These are phyloP conservation scores for Cyanoliseus patagonus DNA, from an alignment of 2,113 vertebrate species.

Conservation along the genomic window DNA sequence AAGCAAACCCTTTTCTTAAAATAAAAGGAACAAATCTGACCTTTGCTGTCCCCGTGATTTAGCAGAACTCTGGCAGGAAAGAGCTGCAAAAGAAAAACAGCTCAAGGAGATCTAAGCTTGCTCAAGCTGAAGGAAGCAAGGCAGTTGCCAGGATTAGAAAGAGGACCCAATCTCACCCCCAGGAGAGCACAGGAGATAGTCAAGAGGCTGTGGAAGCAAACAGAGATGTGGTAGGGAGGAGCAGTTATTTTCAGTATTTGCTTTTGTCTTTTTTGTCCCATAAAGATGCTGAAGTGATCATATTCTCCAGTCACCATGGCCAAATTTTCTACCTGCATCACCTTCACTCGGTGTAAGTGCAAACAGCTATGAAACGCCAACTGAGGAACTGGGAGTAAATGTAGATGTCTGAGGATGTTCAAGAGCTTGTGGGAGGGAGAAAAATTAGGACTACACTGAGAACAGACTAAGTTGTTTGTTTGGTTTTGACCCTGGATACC, in stretches of 20 bases:
- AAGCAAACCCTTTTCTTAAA: neutral
- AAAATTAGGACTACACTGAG: neutral
- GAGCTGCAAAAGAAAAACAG: neutral
- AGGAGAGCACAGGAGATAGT: neutral
- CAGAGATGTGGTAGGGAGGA: neutral
- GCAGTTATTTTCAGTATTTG: neutral
- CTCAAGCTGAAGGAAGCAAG: neutral
- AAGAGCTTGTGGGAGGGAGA: neutral
- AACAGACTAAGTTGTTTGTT: neutral
- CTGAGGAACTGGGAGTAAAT: neutral
- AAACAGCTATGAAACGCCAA: neutral
- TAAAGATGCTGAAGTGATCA: neutral
- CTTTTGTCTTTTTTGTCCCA: neutral
- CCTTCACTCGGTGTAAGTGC: neutral
- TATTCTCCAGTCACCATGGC: neutral
- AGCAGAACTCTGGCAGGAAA: neutral
- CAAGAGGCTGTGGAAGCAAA: neutral
- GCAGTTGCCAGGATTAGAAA: neutral
- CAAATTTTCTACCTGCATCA: neutral
- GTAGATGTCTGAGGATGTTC: neutral
- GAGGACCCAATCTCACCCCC: neutral
- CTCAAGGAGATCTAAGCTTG: neutral
- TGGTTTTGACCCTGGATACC: neutral
- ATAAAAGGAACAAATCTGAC: neutral
- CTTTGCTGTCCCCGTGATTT: neutral